A percentile compares a stretch with the other conserved stretches of the same genome.
phyloP scores from a whole-genome alignment of 2,888 invertebrate species.

The Drosophila merina region DNA sequence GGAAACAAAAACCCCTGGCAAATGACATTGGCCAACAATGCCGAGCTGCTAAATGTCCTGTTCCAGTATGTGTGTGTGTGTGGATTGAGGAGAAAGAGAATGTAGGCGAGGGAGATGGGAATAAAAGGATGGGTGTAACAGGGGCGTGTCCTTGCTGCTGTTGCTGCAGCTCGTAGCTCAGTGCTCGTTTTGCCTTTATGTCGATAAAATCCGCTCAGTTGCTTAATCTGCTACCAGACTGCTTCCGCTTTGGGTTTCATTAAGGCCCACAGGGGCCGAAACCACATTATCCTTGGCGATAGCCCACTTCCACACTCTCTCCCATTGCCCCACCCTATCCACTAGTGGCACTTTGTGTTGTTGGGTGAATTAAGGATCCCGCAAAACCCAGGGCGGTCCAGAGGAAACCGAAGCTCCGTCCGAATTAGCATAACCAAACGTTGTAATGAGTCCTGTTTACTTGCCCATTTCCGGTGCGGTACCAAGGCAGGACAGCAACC shows the following conservation, averaged over 20 bases:
- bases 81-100: background rate
- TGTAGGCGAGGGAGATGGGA: too few relatives aligned
- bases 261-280: slow-evolving; percentile 53
- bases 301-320: background rate
- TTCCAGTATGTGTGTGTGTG: slow-evolving; percentile 7
- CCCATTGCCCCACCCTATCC: background rate
- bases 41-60: slow-evolving; percentile 34
- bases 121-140: background rate
- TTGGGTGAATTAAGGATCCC: slow-evolving; percentile 54
- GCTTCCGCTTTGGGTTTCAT: slow-evolving; percentile 78
- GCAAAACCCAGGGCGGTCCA: slow-evolving; percentile 15
- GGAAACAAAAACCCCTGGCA: slow-evolving; percentile 6
- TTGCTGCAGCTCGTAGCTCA: slow-evolving; percentile 1
- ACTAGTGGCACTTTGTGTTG: slow-evolving; percentile 42
- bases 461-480: slow-evolving; percentile 74
- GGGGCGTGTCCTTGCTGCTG: slow-evolving; percentile 26
- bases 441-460: slow-evolving; percentile 77
- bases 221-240: slow-evolving; percentile 73
- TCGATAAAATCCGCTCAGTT: slow-evolving; percentile 72
- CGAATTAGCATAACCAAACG: slow-evolving; percentile 76
- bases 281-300: slow-evolving; percentile 57
- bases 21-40: slow-evolving; percentile 36
- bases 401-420: slow-evolving; percentile 21
- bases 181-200: slow-evolving; percentile 51
- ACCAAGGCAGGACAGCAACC: slow-evolving; percentile 26